Base-by-base conservation (phyloP, 1,140 invertebrate species). In the Drosophila nebulosa region DNA sequence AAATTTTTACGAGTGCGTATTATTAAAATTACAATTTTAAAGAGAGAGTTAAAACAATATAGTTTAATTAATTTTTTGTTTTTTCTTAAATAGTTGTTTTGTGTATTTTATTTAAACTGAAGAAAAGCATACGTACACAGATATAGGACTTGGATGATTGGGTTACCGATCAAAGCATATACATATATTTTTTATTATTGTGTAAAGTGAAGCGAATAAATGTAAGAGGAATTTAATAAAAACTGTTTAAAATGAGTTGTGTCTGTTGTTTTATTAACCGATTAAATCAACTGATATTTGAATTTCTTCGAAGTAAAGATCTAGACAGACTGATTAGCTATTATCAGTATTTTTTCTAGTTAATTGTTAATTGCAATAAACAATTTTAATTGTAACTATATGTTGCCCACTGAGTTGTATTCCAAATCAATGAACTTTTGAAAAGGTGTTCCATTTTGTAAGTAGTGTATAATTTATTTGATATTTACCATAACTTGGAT, bases 111-210 rank as follows among this genome's bases (percentile, higher is more conserved):
- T 60, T 46, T 21, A 35, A 46, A 74, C 26, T 53, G 52, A 60
- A 69, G 18, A 78, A 62, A 51, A 16, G 16, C 18, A 21, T 16
- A 64, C 35, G 18, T 18, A 62, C 14, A 61, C 22, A 42, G 39
- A 42, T 6, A 46, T 16, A 10, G 39, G 39, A 65, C 16, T 14
- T 39, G 53, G 22, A 32, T 27, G 42, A 35, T 18, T 74, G 39
- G 52, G 21, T 27, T 74, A 70, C 58, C 69, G 42, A 71, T 59
- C 27, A 30, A 68, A 35, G 64, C 64, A 69, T 32, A 60, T 52
- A 65, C 42, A 66, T 70, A 42, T 77, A 71, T 79, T 76, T 79
- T 76, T 60, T 78, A 78, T 74, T 65, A 78, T 61, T 67, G 70
- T 78, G 59, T 69, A 86, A 80, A 65, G 55, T 60, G 56, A 73